These are phyloP conservation scores for Unio delphinus DNA, from an alignment of 2,888 invertebrate genomes.

Conservation along the genomic window DNA sequence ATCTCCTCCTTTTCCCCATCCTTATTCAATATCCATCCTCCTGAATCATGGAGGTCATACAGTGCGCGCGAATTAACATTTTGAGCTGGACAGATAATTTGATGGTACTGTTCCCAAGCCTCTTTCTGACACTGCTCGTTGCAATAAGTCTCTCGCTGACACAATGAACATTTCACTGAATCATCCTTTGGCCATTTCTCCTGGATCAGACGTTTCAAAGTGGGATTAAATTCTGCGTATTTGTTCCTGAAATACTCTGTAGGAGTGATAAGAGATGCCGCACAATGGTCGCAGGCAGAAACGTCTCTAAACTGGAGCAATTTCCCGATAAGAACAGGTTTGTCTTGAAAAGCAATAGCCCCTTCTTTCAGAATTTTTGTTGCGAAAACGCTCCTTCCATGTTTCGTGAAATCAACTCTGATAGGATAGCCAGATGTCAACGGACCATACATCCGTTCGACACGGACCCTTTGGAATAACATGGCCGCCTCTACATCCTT, in stretches of 20 bases:
- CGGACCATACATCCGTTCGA: constrained; percentile 56
- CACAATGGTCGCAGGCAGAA: constrained; percentile 89
- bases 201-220: constrained; percentile 34
- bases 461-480: constrained; percentile 59
- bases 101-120: constrained; percentile 83
- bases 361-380: constrained; percentile 76
- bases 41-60: constrained; percentile 48
- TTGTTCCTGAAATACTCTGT: constrained; percentile 75
- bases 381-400: constrained; percentile 88
- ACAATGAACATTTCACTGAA: constrained; percentile 43
- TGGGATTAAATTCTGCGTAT: constrained; percentile 28
- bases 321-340: constrained; percentile 89
- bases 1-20: constrained; percentile 40
- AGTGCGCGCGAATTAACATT: constrained; percentile 40
- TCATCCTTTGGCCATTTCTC: constrained; percentile 54
- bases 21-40: constrained; percentile 40
- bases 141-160: constrained; percentile 62
- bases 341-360: constrained; percentile 88
- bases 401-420: constrained; percentile 55
- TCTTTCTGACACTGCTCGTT: constrained; percentile 79
- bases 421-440: constrained; percentile 52
- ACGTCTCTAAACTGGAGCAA: constrained; percentile 84
- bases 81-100: constrained; percentile 77
- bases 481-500: constrained; percentile 52
- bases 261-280: constrained; percentile 89